phyloP scores from a whole-genome alignment of 2,797 vertebrate species.

The Amblyraja radiata region DNA sequence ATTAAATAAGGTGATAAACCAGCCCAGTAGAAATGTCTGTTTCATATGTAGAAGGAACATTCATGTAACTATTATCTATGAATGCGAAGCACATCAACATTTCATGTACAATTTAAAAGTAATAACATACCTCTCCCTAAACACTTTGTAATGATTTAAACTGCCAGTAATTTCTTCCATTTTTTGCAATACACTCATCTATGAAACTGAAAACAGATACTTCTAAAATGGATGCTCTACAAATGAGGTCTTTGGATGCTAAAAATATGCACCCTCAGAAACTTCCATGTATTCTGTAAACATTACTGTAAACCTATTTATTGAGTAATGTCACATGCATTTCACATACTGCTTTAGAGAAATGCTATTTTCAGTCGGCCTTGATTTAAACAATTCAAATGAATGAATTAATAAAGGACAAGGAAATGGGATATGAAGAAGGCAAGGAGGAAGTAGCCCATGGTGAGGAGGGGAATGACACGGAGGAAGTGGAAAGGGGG shows the following conservation, averaged over 20 bases:
- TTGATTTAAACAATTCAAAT: background rate
- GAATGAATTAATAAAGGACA: background rate
- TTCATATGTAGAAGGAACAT: background rate
- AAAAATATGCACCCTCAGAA: background rate
- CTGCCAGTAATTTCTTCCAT: background rate
- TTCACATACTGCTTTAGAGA: background rate
- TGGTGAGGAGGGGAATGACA: no score
- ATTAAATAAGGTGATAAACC: background rate
- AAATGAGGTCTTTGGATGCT: background rate
- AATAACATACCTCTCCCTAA: background rate
- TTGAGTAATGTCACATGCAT: background rate
- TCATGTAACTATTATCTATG: constrained; percentile 14
- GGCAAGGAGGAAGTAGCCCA: no score
- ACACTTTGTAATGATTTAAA: background rate
- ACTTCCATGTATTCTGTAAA: background rate
- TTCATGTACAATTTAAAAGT: background rate
- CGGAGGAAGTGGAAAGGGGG: no score
- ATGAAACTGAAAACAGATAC: background rate
- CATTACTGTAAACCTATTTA: background rate
- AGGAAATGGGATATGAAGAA: no score
- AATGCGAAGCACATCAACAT: background rate
- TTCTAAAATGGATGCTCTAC: background rate
- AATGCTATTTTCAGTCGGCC: background rate
- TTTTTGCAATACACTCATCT: background rate
- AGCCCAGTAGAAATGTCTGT: background rate